Evolutionary conservation across 2,113 vertebrate species (phyloP), one percentile per base, ranked within the genome.

Genomic region (Nothocercus nigrocapillus): DNA sequence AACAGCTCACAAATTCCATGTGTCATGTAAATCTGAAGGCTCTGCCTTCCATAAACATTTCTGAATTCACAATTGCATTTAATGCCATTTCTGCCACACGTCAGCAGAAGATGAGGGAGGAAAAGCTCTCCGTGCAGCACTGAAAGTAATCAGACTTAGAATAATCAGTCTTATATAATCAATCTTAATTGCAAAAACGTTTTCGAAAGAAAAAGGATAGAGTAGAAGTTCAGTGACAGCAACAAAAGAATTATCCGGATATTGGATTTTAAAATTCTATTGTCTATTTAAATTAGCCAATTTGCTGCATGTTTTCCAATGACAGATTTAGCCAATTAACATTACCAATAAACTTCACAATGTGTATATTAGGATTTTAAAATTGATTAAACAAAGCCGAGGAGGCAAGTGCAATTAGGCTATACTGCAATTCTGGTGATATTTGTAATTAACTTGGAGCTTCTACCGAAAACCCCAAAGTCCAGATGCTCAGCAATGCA

Each of bases 1-100:
- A 92, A 94, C 84, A 95, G 85, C 81, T 97, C 94, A 90, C 88
- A 95, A 95, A 95, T 95, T 95, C 93, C 95, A 94, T 96, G 93
- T 95, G 94, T 93, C 93, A 95, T 44, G 74, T 86, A 94, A 93
- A 92, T 96, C 94, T 94, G 88, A 95, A 92, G 64, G 69, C 58
- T 97, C 69, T 92, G 88, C 80, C 85, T 96, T 73, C 88, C 78
- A 77, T 93, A 95, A 97, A 96, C 90, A 95, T 94, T 95, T 93
- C 91, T 92, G 93, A 93, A 92, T 92, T 84, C 95, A 95, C 95
- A 95, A 74, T 32, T 96, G 68, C 74, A 75, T 96, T 95, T 92
- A 80, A 88, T 62, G 63, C 78, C 94, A 63, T 44, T 75, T 96
- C 76, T 93, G 94, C 79, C 94, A 95, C 88, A 96, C 95, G 96